A percentile compares a stretch with the other conserved stretches of the same genome.
Evolutionary conservation across 2,113 vertebrate species (phyloP).

Genomic region (Myotis brandtii): DNA sequence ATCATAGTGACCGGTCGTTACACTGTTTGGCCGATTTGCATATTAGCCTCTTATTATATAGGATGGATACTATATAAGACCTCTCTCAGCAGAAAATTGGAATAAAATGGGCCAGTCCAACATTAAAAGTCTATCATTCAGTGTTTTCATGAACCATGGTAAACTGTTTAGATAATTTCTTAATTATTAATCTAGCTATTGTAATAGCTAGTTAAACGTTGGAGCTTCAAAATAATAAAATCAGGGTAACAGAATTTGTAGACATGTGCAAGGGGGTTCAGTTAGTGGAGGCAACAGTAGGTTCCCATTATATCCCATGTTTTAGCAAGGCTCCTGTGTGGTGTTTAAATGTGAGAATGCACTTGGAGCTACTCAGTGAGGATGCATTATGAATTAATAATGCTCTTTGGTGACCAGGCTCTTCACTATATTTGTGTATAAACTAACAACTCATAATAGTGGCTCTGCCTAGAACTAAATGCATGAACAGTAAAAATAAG

Average conservation of each 20-base stretch:
- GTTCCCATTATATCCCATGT: background rate
- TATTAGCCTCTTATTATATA: no score
- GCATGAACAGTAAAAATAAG: slow-evolving; percentile 58
- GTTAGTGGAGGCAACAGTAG: background rate
- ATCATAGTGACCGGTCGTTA: no score
- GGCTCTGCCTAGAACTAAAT: slow-evolving; percentile 43
- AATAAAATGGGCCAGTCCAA: background rate
- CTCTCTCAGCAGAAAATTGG: background rate
- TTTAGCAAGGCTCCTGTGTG: background rate
- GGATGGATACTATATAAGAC: background rate
- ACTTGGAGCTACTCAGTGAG: background rate
- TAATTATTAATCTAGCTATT: background rate
- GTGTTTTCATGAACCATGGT: background rate
- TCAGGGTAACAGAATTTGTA: background rate
- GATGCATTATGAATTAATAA: slow-evolving; percentile 54
- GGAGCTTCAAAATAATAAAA: slow-evolving; percentile 16
- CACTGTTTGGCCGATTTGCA: no score
- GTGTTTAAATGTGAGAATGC: background rate
- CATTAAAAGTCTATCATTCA: background rate
- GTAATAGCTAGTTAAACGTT: background rate
- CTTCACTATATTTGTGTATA: slow-evolving; percentile 36
- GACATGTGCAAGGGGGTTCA: background rate
- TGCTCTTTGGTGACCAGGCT: background rate
- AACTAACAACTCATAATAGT: slow-evolving; percentile 58
- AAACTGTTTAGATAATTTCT: background rate